phyloP scores from a whole-genome alignment of 2,888 invertebrate genomes.

The Platypus cylindrus region DNA sequence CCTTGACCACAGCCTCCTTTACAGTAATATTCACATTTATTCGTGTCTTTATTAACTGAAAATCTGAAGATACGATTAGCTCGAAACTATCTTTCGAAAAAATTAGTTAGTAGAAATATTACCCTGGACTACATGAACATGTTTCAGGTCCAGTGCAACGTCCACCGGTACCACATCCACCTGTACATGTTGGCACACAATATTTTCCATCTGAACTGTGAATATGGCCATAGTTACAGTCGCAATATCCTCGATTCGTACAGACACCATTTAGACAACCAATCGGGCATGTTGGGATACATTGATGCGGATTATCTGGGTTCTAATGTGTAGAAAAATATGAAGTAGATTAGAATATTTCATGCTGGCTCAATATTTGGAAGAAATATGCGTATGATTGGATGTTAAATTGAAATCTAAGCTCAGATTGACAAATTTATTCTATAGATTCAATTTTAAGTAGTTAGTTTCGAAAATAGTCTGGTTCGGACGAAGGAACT shows the following conservation, averaged over 20 bases:
- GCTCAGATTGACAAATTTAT: no score
- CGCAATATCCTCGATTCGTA: constrained; percentile 45
- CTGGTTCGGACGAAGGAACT: constrained; percentile 1
- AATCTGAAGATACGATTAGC: constrained; percentile 27
- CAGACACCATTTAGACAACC: constrained; percentile 57
- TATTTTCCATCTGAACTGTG: constrained; percentile 44
- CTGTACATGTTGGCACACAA: constrained; percentile 48
- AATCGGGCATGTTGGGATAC: constrained; percentile 54
- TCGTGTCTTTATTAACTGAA: constrained; percentile 31
- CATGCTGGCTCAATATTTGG: no score
- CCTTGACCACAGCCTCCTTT: constrained; percentile 34
- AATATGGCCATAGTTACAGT: constrained; percentile 47
- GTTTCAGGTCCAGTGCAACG: constrained; percentile 42
- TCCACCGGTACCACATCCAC: constrained; percentile 41
- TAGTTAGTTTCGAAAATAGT: background rate
- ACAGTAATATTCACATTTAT: constrained; percentile 30
- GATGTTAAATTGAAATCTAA: no score
- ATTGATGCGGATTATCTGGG: constrained; percentile 23
- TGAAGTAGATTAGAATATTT: no score
- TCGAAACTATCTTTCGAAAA: background rate
- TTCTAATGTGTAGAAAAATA: constrained; percentile 4
- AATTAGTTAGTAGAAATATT: constrained; percentile 24
- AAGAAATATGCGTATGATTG: no score
- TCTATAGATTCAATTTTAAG: no score
- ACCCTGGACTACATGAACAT: constrained; percentile 43